Percentiles rank a stretch among this genome's conserved stretches.
phyloP scores from a whole-genome alignment of 2,797 vertebrate species.

The Botia almorhae region DNA sequence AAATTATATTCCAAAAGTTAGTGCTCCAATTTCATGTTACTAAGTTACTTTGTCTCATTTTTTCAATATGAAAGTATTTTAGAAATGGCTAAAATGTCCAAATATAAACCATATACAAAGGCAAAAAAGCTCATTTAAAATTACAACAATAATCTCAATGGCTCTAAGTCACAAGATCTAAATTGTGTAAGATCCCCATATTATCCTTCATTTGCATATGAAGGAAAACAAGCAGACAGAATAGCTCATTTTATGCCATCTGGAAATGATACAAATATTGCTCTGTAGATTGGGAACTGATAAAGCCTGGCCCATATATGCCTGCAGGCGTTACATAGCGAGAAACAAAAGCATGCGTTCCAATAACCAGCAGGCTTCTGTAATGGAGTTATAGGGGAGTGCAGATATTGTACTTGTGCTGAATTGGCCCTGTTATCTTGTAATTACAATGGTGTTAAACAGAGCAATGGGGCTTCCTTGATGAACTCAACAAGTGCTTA shows the following conservation, averaged over 20 bases:
- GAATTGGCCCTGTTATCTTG: constrained; percentile 69
- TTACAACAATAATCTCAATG: constrained; percentile 44
- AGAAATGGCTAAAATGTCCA: constrained; percentile 18
- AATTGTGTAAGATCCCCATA: constrained; percentile 67
- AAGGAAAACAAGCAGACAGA: constrained; percentile 70
- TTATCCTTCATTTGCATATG: constrained; percentile 78
- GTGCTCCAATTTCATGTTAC: constrained; percentile 1
- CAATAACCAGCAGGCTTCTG: constrained; percentile 64
- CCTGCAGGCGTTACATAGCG: constrained; percentile 64
- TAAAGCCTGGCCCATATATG: constrained; percentile 70
- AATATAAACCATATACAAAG: constrained; percentile 8
- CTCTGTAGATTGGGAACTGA: constrained; percentile 81
- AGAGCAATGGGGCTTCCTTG: constrained; percentile 63
- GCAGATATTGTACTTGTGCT: constrained; percentile 61
- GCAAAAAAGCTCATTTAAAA: constrained; percentile 37
- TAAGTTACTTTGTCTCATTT: constrained; percentile 13
- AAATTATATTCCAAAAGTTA: constrained; percentile 24
- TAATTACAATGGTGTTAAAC: constrained; percentile 65
- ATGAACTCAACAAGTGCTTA: constrained; percentile 67
- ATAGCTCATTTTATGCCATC: constrained; percentile 78
- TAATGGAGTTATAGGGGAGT: constrained; percentile 67
- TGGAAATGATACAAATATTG: constrained; percentile 73
- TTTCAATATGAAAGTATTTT: neutral
- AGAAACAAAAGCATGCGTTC: constrained; percentile 69
- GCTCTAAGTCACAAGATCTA: constrained; percentile 50